Evolutionary conservation across 2,797 vertebrate genomes (phyloP).

Genomic region (Myotis planiceps): DNA sequence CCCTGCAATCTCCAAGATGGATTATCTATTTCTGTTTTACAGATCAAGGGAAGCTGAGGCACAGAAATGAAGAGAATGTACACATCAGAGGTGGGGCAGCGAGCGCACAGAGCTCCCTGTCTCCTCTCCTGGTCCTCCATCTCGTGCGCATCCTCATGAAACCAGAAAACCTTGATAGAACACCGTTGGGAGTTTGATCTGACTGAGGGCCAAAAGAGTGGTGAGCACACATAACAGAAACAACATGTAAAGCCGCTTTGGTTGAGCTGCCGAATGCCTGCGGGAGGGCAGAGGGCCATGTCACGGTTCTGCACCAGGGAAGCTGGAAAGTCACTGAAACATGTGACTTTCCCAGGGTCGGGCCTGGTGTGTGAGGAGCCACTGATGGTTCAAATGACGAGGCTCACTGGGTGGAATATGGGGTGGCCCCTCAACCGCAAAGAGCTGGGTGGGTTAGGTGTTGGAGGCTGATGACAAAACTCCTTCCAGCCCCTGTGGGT

Average conservation of each 20-base stretch:
- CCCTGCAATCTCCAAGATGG: constrained; percentile 18
- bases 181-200: not conserved
- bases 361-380: not conserved
- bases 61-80: constrained; percentile 20
- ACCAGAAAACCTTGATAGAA: not conserved
- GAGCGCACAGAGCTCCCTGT: not conserved
- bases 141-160: not conserved
- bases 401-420: not conserved
- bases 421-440: not conserved
- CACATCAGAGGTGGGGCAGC: not conserved
- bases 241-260: not conserved
- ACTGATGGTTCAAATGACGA: not conserved
- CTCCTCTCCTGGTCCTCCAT: not conserved
- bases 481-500: not conserved
- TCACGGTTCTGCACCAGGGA: not conserved
- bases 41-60: constrained; percentile 38
- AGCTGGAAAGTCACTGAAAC: not conserved
- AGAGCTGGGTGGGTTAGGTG: not conserved
- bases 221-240: not conserved
- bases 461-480: not conserved
- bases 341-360: not conserved
- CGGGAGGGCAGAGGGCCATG: not conserved
- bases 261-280: not conserved
- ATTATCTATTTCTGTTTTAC: constrained; percentile 27
- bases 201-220: not conserved